phyloP scores from a whole-genome alignment of 2,888 invertebrate species.

The Formica aserva region DNA sequence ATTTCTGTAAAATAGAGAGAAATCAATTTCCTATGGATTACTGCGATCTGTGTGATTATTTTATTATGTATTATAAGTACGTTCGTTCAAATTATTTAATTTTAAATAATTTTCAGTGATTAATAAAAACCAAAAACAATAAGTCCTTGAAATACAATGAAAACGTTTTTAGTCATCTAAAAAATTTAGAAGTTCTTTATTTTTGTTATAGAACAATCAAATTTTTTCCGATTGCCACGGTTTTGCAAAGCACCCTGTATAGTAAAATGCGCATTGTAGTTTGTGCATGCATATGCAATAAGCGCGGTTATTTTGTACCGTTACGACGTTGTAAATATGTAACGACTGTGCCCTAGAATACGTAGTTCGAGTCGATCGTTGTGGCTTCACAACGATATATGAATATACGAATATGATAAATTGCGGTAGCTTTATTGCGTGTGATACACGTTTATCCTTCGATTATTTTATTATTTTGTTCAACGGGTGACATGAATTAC shows the following conservation, averaged over 20 bases:
- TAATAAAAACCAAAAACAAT: not conserved
- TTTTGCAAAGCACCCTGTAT: constrained; percentile 7
- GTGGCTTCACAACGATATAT: not conserved
- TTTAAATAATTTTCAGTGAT: not conserved
- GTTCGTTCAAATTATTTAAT: not conserved
- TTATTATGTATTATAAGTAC: not conserved
- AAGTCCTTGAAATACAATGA: not conserved
- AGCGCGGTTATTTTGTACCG: constrained; percentile 32
- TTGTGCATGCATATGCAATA: constrained; percentile 24
- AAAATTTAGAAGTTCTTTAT: not conserved
- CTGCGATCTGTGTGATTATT: not conserved
- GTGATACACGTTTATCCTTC: not conserved
- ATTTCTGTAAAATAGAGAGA: not conserved
- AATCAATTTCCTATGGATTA: not conserved
- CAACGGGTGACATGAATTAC: not conserved
- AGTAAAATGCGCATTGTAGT: constrained; percentile 19
- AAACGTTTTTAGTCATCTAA: not conserved
- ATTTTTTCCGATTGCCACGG: not conserved
- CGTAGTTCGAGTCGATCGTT: not conserved
- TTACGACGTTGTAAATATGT: constrained; percentile 40
- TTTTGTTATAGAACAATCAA: not conserved
- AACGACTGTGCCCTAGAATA: constrained; percentile 35
- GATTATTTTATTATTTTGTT: constrained; percentile 11
- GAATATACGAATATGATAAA: constrained; percentile 17
- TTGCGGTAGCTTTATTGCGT: not conserved